A percentile compares a stretch with the other conserved stretches of the same genome.
Conservation (phyloP, 2,888 invertebrate species). For the Ormyrus labotus region DNA sequence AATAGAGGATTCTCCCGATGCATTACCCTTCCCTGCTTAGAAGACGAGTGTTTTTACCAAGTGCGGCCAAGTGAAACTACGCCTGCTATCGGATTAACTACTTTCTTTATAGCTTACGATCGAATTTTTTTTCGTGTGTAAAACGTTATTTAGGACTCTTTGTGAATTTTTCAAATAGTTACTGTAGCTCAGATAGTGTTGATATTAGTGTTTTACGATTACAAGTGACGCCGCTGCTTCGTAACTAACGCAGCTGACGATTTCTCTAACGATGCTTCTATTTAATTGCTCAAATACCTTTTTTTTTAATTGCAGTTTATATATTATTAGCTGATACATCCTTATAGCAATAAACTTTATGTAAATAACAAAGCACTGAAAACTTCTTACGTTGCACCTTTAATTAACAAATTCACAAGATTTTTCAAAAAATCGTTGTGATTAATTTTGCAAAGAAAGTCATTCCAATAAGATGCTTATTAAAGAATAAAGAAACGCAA, state of each 20-base stretch:
- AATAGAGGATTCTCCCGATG: neutral
- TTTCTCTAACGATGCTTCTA: neutral
- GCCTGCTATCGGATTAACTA: neutral
- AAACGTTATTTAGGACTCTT: neutral
- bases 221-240: slow-evolving; percentile 14
- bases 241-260: slow-evolving; percentile 15
- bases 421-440: neutral
- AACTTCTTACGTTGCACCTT: slow-evolving; percentile 5
- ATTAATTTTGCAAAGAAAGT: too few relatives aligned
- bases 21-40: slow-evolving; percentile 1
- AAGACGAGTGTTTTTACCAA: neutral
- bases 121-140: neutral
- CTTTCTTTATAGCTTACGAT: slow-evolving; percentile 13
- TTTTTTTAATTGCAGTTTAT: slow-evolving; percentile 2
- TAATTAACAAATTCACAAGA: slow-evolving; percentile 9
- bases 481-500: too few relatives aligned
- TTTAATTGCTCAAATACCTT: neutral
- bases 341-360: too few relatives aligned
- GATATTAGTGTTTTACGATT: slow-evolving; percentile 6
- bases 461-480: too few relatives aligned
- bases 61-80: neutral
- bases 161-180: neutral
- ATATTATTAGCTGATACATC: neutral
- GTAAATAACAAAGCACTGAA: neutral
- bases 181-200: neutral